A percentile compares a stretch with the other conserved stretches of the same genome.
Conservation (phyloP, 2,113 vertebrate genomes). For the Tylochromis polylepis region DNA sequence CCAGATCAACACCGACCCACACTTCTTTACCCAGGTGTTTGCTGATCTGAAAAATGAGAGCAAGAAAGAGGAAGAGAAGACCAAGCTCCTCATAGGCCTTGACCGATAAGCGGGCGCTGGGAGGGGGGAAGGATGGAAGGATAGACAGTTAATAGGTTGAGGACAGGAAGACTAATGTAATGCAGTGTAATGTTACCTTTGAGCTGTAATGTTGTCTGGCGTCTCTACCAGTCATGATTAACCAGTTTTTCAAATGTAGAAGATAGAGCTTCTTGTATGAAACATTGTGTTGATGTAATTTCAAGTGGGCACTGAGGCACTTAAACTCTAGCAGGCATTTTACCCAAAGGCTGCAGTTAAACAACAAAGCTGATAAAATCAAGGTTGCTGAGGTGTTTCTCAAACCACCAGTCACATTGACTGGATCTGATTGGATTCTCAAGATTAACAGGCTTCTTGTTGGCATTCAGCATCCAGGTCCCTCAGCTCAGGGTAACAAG, state of each 20-base stretch:
- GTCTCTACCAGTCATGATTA: conserved; percentile 20
- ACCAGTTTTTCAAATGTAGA: background rate
- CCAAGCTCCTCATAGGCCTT: conserved; percentile 83
- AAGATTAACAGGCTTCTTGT: background rate
- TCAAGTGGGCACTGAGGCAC: background rate
- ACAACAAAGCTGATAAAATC: background rate
- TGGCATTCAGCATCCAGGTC: background rate
- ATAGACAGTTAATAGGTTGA: background rate
- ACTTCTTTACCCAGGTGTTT: conserved; percentile 77
- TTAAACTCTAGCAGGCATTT: background rate
- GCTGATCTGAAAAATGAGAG: conserved; percentile 75
- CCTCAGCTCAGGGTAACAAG: background rate
- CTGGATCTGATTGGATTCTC: background rate
- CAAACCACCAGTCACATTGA: background rate
- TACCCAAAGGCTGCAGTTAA: background rate
- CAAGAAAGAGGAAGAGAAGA: conserved; percentile 79
- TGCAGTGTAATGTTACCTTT: background rate
- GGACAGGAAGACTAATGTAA: background rate
- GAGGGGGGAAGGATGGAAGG: background rate
- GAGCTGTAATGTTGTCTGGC: conserved; percentile 40
- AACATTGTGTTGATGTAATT: background rate
- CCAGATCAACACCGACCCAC: conserved; percentile 76
- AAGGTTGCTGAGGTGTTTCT: background rate
- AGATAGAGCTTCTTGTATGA: background rate
- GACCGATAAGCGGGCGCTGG: conserved; percentile 77